phyloP scores from a whole-genome alignment of 2,113 vertebrate genomes.

The Synodontis membranacea region DNA sequence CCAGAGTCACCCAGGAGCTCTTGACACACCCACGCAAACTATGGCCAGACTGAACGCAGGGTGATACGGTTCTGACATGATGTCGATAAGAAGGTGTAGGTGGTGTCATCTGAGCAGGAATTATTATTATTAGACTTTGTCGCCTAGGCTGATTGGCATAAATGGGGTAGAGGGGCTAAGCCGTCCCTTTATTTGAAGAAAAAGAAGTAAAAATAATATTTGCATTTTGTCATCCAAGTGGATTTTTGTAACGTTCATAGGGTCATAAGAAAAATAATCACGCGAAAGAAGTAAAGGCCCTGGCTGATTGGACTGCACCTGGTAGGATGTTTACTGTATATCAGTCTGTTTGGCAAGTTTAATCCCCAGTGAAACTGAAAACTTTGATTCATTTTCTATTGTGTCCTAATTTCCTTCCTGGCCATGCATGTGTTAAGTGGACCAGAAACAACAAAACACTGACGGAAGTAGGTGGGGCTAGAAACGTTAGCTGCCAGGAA shows the following conservation, averaged over 20 bases:
- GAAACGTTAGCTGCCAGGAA: background rate
- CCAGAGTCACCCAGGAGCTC: constrained; percentile 17
- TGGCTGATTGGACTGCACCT: background rate
- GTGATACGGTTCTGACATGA: background rate
- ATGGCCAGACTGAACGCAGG: background rate
- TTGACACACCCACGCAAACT: constrained; percentile 24
- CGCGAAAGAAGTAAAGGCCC: background rate
- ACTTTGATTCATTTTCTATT: background rate
- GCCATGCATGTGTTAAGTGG: background rate
- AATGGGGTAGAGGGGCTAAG: background rate
- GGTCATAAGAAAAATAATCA: background rate
- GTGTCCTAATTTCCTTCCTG: background rate
- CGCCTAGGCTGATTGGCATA: background rate
- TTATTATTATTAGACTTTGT: background rate
- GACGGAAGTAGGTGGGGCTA: background rate
- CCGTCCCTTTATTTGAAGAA: background rate
- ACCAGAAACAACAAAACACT: background rate
- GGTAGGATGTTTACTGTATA: too few species aligned
- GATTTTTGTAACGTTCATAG: background rate
- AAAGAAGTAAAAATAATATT: background rate
- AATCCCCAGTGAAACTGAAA: background rate
- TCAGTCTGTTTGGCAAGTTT: background rate
- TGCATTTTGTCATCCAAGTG: background rate
- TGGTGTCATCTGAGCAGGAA: background rate
- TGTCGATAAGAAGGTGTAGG: background rate